Conservation (phyloP, 1,140 invertebrate species). For the Drosophila sechellia region DNA sequence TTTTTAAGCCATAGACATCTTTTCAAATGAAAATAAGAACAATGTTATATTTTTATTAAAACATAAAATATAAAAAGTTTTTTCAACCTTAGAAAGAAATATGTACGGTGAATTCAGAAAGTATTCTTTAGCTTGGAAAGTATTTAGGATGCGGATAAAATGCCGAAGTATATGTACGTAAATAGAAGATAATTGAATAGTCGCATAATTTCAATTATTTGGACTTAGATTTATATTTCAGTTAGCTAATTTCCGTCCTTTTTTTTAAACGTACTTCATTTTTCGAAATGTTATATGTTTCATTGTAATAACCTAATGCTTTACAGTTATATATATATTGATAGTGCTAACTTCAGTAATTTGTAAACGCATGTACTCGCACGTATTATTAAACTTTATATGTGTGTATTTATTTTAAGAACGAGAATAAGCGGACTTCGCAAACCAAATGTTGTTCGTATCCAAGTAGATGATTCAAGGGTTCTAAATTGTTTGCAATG, state of each 20-base stretch:
- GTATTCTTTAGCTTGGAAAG: too few relatives aligned
- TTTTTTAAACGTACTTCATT: constrained; percentile 18
- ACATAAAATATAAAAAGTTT: too few relatives aligned
- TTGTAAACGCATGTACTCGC: constrained; percentile 19
- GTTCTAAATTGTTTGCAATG: constrained; percentile 8
- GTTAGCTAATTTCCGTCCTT: constrained; percentile 52
- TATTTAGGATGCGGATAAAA: constrained; percentile 1
- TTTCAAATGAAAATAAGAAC: too few relatives aligned
- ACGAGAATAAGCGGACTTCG: constrained; percentile 12
- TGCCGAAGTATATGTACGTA: not conserved
- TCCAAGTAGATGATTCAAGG: constrained; percentile 2
- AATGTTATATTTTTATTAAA: too few relatives aligned
- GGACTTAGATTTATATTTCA: constrained; percentile 40
- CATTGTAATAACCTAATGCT: constrained; percentile 47
- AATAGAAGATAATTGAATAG: not conserved
- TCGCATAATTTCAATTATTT: constrained; percentile 17
- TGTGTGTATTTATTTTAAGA: constrained; percentile 11
- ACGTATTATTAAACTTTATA: constrained; percentile 9
- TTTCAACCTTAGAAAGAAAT: too few relatives aligned
- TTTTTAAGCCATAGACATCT: too few relatives aligned
- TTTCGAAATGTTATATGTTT: constrained; percentile 47
- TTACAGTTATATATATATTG: constrained; percentile 32
- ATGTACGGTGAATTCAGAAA: too few relatives aligned
- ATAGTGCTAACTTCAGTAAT: constrained; percentile 22
- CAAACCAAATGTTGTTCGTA: constrained; percentile 7